A percentile compares a stretch with the other conserved stretches of the same genome.
Evolutionary conservation across 2,888 invertebrate species (phyloP).

Genomic region (Diaphora mendica): DNA sequence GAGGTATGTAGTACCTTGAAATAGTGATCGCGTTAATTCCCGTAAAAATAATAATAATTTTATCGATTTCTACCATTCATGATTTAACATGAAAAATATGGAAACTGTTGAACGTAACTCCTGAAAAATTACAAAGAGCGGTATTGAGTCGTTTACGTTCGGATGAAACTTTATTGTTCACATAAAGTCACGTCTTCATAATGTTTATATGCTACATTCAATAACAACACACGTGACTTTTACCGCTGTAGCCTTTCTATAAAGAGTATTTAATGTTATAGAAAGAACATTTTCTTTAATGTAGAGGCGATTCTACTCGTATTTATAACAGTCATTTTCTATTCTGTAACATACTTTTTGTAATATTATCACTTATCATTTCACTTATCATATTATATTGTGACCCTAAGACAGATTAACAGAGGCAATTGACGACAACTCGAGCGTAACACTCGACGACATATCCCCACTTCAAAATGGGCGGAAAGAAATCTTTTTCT

Average conservation of each 20-base stretch:
- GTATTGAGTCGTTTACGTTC: not conserved
- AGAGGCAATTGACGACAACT: not conserved
- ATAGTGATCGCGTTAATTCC: no score
- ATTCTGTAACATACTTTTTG: not conserved
- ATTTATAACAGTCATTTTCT: not conserved
- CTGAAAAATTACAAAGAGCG: not conserved
- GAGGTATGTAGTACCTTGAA: no score
- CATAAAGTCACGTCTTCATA: not conserved
- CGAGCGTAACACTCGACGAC: not conserved
- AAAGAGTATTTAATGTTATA: not conserved
- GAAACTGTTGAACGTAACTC: not conserved
- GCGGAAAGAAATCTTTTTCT: not conserved
- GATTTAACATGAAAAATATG: not conserved
- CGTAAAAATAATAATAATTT: no score
- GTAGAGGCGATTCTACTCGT: not conserved
- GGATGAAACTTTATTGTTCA: not conserved
- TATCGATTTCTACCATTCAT: not conserved
- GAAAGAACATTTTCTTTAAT: not conserved
- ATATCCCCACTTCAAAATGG: not conserved
- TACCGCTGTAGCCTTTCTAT: not conserved
- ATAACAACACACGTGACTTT: not conserved
- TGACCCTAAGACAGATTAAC: not conserved
- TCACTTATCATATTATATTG: not conserved
- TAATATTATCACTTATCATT: not conserved
- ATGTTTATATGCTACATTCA: conserved; percentile 1